A percentile compares a stretch with the other conserved stretches of the same genome.
Evolutionary conservation across 2,888 invertebrate species (phyloP).

Genomic region (Leuctra nigra): DNA sequence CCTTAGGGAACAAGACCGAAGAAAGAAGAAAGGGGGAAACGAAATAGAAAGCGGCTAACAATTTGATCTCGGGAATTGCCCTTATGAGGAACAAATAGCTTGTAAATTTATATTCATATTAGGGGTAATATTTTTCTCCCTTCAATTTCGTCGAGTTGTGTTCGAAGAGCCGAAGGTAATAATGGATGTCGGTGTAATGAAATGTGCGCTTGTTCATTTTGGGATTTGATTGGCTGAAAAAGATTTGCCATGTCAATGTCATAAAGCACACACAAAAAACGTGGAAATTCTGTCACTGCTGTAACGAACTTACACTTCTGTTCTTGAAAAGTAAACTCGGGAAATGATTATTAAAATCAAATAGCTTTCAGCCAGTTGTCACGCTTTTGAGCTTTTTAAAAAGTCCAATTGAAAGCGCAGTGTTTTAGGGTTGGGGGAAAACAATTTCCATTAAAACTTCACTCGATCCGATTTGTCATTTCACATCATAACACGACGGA

Average conservation of each 20-base stretch:
- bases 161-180: not conserved
- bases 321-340: constrained; percentile 19
- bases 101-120: constrained; percentile 15
- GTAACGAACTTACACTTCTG: constrained; percentile 22
- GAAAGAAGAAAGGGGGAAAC: constrained; percentile 1
- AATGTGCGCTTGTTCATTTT: constrained; percentile 12
- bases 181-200: not conserved
- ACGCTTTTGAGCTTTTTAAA: not conserved
- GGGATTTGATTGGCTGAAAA: constrained; percentile 5
- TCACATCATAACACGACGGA: constrained; percentile 6
- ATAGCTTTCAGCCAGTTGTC: not conserved
- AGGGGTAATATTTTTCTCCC: constrained; percentile 5
- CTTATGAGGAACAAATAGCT: constrained; percentile 18
- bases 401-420: constrained; percentile 12
- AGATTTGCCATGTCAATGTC: constrained; percentile 13
- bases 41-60: constrained; percentile 17
- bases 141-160: not conserved
- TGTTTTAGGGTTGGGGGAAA: not conserved
- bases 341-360: constrained; percentile 9
- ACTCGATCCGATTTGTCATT: constrained; percentile 9
- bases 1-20: not conserved
- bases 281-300: constrained; percentile 3
- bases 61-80: constrained; percentile 26
- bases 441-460: constrained; percentile 12
- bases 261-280: constrained; percentile 4